Percentiles rank a stretch among this genome's conserved stretches.
Evolutionary conservation across 2,888 invertebrate species (phyloP).

Genomic region (Cerastoderma edule): DNA sequence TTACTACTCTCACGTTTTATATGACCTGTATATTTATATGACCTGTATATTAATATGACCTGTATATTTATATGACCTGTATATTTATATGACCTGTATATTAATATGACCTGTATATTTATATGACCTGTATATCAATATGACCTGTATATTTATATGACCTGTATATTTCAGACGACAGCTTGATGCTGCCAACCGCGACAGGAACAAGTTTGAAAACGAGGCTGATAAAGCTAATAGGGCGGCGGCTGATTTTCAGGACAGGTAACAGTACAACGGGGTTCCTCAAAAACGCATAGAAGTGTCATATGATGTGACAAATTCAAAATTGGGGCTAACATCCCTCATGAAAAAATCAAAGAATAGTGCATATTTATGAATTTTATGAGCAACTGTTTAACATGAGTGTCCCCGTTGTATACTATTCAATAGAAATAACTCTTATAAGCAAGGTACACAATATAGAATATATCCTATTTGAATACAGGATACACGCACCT

Average conservation of each 20-base stretch:
- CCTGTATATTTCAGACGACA: slow-evolving; percentile 27
- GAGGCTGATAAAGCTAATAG: slow-evolving; percentile 38
- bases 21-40: background rate
- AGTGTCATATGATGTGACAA: too few species aligned
- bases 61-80: background rate
- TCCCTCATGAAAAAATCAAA: too few species aligned
- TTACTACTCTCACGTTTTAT: background rate
- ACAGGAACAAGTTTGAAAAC: slow-evolving; percentile 31
- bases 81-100: background rate
- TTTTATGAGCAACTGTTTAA: background rate
- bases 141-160: background rate
- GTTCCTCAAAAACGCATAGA: background rate
- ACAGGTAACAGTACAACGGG: slow-evolving; percentile 33
- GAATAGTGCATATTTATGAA: background rate
- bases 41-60: background rate
- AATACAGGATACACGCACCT: too few species aligned
- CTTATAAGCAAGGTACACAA: background rate
- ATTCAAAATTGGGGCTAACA: too few species aligned
- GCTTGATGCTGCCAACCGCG: slow-evolving; percentile 37
- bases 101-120: background rate
- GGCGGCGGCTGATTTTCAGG: slow-evolving; percentile 36
- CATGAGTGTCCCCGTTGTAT: background rate
- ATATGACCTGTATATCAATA: background rate
- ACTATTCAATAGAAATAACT: background rate
- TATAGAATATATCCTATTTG: too few species aligned